phyloP scores from a whole-genome alignment of 2,888 invertebrate species.

The Cephus sareptanus region DNA sequence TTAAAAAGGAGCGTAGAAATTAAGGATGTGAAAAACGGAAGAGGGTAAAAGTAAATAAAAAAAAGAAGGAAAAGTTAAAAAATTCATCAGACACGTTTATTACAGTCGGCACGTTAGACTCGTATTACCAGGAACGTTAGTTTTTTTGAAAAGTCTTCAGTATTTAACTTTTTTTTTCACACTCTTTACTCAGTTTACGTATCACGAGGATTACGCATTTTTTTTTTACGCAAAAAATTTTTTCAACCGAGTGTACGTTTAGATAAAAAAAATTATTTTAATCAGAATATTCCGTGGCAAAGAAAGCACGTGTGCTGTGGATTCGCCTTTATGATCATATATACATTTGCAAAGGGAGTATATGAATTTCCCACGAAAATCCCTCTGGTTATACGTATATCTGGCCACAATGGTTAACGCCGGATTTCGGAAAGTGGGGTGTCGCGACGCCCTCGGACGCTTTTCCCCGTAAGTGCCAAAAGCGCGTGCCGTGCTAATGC shows the following conservation, averaged over 20 bases:
- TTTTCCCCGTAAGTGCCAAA: not conserved
- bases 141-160: not conserved
- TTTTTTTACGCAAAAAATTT: too few relatives aligned
- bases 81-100: not conserved
- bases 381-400: not conserved
- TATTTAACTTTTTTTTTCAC: not conserved
- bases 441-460: not conserved
- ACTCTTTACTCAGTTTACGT: not conserved
- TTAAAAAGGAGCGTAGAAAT: not conserved
- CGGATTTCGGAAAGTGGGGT: not conserved
- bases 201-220: not conserved
- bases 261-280: not conserved
- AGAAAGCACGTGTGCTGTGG: not conserved
- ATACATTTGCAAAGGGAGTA: not conserved
- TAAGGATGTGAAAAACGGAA: not conserved
- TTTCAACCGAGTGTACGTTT: too few relatives aligned
- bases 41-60: not conserved
- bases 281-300: not conserved
- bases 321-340: not conserved
- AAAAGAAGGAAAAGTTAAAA: not conserved
- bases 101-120: not conserved
- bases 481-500: not conserved
- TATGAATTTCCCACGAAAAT: not conserved
- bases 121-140: not conserved
- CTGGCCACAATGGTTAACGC: not conserved